Evolutionary conservation across 2,113 vertebrate genomes (phyloP).

Genomic region (pig (Sus scrofa)): T2T-Sscrofa CM000827.6:64432001-64432500

Average conservation of each 20-base stretch:
- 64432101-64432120: constrained; percentile 1
- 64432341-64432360: neutral
- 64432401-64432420: neutral
- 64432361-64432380: neutral
- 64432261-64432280: neutral
- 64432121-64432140: neutral
- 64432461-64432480: neutral
- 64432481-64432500: neutral
- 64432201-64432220: neutral
- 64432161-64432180: neutral
- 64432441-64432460: neutral
- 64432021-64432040: constrained; percentile 62
- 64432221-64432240: neutral
- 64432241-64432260: neutral
- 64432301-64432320: neutral
- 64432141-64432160: neutral
- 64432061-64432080: neutral
- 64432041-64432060: constrained; percentile 62
- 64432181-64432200: neutral
- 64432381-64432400: neutral
- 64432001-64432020: constrained; percentile 70
- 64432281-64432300: neutral
- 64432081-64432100: neutral
- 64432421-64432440: neutral
- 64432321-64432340: neutral